phyloP scores from a whole-genome alignment of 2,888 invertebrate genomes.

The Galeopsomyia nigrocyanea region DNA sequence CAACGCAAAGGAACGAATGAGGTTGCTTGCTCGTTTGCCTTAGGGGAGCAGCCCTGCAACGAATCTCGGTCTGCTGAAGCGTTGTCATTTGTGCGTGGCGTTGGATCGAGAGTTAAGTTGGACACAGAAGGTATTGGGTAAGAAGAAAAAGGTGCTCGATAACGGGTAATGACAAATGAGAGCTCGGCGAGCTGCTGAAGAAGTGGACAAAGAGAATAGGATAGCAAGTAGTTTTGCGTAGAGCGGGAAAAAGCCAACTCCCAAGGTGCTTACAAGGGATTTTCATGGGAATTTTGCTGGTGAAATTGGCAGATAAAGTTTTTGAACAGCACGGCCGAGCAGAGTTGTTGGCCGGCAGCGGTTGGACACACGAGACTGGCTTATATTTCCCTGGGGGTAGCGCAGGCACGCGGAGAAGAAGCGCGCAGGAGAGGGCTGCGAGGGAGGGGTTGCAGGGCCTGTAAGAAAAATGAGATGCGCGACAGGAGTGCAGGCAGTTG shows the following conservation, averaged over 20 bases:
- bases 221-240: constrained; percentile 15
- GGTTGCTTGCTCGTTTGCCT: too few relatives aligned
- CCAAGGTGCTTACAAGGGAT: constrained; percentile 59
- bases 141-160: not conserved
- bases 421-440: not conserved
- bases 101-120: too few relatives aligned
- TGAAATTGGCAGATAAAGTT: constrained; percentile 63
- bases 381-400: constrained; percentile 65
- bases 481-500: not conserved
- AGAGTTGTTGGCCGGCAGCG: constrained; percentile 33
- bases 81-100: too few relatives aligned
- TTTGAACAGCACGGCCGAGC: constrained; percentile 53
- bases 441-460: constrained; percentile 3
- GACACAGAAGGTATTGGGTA: too few relatives aligned
- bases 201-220: constrained; percentile 4
- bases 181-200: not conserved
- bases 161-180: not conserved
- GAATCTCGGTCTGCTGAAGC: too few relatives aligned
- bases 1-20: too few relatives aligned
- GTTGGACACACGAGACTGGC: constrained; percentile 58
- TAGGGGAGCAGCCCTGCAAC: too few relatives aligned
- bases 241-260: constrained; percentile 56
- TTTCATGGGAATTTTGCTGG: constrained; percentile 61
- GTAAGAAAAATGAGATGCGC: constrained; percentile 11
- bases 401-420: constrained; percentile 18